Evolutionary conservation across 2,888 invertebrate genomes (phyloP), one percentile per base, ranked within the genome.

Genomic region (Theristus sp.): DNA sequence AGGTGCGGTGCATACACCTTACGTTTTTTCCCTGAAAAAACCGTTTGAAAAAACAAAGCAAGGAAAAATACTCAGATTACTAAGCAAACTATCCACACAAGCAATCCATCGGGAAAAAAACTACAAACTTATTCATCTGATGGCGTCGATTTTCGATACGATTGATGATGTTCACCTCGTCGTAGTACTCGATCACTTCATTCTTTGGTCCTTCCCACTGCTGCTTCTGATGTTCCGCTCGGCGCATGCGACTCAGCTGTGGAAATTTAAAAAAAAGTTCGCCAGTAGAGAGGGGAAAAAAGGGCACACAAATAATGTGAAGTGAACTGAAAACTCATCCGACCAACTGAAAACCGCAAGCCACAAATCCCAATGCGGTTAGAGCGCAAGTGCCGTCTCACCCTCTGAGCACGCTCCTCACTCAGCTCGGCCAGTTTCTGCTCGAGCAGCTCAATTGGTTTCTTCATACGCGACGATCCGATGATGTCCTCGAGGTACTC

Each of bases 401-500:
- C 69, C 63, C 87, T 89, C 71, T 87, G 87, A 24, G 83, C 81
- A 25, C 87, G 79, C 68, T 82, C 80, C 61, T 86, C 86, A 1
- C 83, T 82, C 59, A 86, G 76, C 38, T 82, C 78, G 67, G 88
- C 87, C 0, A 89, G 83, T 67, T 83, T 82, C 17, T 81, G 79
- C 25, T 81, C 78, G 22, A 96, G 79, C 68, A 84, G 81, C 60
- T 82, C 81, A 63, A 94, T 81, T 0, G 91, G 89, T 68, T 83
- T 84, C 81, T 86, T 76, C 64, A 76, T 77, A 24, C 80, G 71
- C 62, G 73, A 76, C 59, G 76, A 90, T 0, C 98, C 98, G 68
- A 99, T 87, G 61, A 99, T 94, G 73, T 98, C 96, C 76, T 99
- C 98, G 58, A 98, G 79, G 76, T 91, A 98, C 75, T 99, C 98